A percentile compares a stretch with the other conserved stretches of the same genome.
Conservation (phyloP, 2,888 invertebrate genomes). For the Philaethria dido region DNA sequence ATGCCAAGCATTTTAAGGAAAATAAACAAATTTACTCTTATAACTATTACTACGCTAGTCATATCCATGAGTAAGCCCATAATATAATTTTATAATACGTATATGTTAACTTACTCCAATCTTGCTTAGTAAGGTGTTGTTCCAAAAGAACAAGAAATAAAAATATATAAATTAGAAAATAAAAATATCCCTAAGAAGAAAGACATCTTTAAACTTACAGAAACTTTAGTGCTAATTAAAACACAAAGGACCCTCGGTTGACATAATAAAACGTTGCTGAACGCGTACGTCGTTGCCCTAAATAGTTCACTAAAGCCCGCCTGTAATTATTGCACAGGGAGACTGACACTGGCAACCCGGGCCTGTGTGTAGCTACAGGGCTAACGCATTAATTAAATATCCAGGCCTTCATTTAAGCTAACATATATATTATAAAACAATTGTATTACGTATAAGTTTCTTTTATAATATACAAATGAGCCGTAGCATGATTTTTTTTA, state of each 20-base stretch:
- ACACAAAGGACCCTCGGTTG: slow-evolving; percentile 68
- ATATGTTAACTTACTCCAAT: not conserved
- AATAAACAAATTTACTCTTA: no score
- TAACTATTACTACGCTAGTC: no score
- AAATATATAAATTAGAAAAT: not conserved
- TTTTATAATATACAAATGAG: no score
- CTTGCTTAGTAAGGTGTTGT: not conserved
- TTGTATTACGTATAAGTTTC: not conserved
- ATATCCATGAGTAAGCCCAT: no score
- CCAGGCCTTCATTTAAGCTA: not conserved
- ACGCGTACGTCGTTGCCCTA: slow-evolving; percentile 61
- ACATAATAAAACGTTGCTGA: slow-evolving; percentile 65
- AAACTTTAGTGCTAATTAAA: slow-evolving; percentile 64
- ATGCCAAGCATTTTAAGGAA: no score
- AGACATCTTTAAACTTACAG: slow-evolving; percentile 1
- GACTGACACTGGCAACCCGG: slow-evolving; percentile 47
- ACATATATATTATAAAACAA: not conserved
- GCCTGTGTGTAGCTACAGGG: slow-evolving; percentile 18
- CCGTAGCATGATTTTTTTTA: no score
- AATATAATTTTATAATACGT: no score
- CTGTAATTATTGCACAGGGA: slow-evolving; percentile 64
- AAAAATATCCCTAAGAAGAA: not conserved
- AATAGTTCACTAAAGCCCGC: slow-evolving; percentile 65
- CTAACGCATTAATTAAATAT: slow-evolving; percentile 12
- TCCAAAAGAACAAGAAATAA: not conserved